Conservation (phyloP, 2,113 vertebrate genomes). For the Tragulus kanchil region DNA sequence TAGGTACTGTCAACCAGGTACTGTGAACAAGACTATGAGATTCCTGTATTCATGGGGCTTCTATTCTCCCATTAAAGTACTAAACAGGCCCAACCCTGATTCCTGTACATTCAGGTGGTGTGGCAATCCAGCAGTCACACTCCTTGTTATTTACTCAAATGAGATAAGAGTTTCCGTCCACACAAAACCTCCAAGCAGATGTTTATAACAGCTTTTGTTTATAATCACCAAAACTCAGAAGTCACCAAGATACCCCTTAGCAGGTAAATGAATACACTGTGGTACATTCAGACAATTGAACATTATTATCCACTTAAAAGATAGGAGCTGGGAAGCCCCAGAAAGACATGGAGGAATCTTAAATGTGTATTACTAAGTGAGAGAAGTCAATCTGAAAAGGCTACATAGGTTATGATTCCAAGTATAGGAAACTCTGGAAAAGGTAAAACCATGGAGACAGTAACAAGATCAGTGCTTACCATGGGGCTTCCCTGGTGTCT, state of each 20-base stretch:
- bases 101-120: too few relatives aligned
- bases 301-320: slow-evolving; percentile 35
- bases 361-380: slow-evolving; percentile 15
- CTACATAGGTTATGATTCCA: background rate
- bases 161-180: background rate
- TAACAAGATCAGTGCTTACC: background rate
- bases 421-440: slow-evolving; percentile 2
- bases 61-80: too few relatives aligned
- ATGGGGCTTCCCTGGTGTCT: too few relatives aligned
- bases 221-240: slow-evolving; percentile 35
- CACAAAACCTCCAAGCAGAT: background rate
- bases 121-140: background rate
- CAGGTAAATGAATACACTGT: slow-evolving; percentile 16
- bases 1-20: background rate
- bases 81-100: too few relatives aligned
- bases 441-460: background rate
- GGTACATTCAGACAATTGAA: background rate
- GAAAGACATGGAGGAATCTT: background rate
- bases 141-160: background rate
- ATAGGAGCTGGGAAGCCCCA: background rate
- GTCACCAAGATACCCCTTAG: background rate
- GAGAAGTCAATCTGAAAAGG: background rate
- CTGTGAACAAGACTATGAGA: background rate
- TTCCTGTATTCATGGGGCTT: background rate
- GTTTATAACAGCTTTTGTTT: slow-evolving; percentile 21